Evolutionary conservation across 2,113 vertebrate species (phyloP).

Genomic region (Riparia riparia): DNA sequence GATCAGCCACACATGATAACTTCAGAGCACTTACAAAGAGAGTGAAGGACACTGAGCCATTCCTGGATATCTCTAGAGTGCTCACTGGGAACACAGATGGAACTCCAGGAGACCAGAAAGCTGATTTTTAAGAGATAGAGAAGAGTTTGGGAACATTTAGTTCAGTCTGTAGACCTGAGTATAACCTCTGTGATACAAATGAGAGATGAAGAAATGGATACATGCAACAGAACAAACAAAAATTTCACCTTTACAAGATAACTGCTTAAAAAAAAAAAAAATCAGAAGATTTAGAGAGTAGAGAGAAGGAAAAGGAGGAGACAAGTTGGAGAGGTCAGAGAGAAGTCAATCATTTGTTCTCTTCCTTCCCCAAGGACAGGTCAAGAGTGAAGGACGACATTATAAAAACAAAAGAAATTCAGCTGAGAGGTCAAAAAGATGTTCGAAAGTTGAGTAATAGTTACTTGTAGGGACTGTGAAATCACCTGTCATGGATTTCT

Average conservation of each 20-base stretch:
- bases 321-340: not conserved
- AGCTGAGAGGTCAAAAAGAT: not conserved
- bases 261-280: not conserved
- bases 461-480: not conserved
- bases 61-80: not conserved
- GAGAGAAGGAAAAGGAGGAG: not conserved
- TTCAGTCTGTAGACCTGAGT: not conserved
- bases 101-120: not conserved
- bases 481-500: not conserved
- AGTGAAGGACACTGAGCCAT: not conserved
- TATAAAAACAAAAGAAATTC: not conserved
- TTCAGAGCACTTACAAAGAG: not conserved
- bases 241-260: not conserved
- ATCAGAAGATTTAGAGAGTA: not conserved
- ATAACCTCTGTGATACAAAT: not conserved
- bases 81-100: not conserved
- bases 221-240: not conserved
- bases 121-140: not conserved
- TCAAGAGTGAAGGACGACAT: not conserved
- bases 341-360: not conserved
- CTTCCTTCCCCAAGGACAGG: not conserved
- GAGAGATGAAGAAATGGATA: not conserved
- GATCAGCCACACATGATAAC: not conserved
- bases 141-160: not conserved
- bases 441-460: not conserved